Conservation (phyloP, 2,888 invertebrate species). For the Polydrusus cervinus region DNA sequence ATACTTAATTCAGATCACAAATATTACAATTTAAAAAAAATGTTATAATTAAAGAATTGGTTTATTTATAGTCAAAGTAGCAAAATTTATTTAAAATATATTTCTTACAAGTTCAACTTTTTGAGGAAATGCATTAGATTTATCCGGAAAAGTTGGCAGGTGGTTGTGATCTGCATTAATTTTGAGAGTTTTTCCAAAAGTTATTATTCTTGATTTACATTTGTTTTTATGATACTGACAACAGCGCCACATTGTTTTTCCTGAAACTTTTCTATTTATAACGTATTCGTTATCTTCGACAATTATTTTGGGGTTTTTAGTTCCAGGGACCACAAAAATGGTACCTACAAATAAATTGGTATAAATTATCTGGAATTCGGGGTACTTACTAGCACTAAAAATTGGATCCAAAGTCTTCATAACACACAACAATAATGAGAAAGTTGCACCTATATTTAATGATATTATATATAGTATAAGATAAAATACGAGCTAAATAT, state of each 20-base stretch:
- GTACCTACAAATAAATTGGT: background rate
- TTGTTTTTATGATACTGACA: slow-evolving; percentile 54
- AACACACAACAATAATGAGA: too few species aligned
- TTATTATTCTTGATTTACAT: slow-evolving; percentile 42
- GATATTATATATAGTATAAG: too few species aligned
- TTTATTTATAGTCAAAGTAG: too few species aligned
- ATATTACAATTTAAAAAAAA: too few species aligned
- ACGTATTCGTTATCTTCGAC: slow-evolving; percentile 58
- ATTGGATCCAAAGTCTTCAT: too few species aligned
- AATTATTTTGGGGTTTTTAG: slow-evolving; percentile 61
- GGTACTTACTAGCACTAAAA: too few species aligned
- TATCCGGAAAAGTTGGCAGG: slow-evolving; percentile 45
- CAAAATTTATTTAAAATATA: background rate
- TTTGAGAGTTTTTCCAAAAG: slow-evolving; percentile 52
- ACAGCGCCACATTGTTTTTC: slow-evolving; percentile 59
- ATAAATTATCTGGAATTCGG: too few species aligned
- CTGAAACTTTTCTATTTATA: slow-evolving; percentile 49
- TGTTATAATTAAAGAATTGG: too few species aligned
- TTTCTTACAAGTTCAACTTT: slow-evolving; percentile 13
- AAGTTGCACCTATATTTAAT: too few species aligned
- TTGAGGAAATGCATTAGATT: slow-evolving; percentile 13
- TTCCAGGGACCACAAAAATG: slow-evolving; percentile 53
- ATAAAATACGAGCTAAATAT: too few species aligned
- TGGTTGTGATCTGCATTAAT: slow-evolving; percentile 59
- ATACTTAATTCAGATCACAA: too few species aligned